Evolutionary conservation across 2,113 vertebrate genomes (phyloP).

Genomic region (Telmatochromis sp.): DNA sequence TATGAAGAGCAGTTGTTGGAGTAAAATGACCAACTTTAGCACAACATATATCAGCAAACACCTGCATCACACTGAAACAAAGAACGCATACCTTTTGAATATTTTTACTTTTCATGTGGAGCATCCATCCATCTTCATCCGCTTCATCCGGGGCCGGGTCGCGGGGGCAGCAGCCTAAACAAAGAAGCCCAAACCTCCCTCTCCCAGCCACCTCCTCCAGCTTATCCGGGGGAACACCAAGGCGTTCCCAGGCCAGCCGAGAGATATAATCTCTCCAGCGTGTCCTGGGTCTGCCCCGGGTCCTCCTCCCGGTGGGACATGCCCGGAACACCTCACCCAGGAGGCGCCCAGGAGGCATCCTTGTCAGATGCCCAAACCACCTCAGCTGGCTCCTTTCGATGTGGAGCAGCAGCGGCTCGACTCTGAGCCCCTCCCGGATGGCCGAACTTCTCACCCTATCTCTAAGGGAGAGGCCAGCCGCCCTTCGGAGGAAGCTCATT

Average conservation of each 20-base stretch:
- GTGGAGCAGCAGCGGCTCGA: background rate
- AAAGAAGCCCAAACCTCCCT: rapidly evolving
- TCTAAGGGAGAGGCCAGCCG: no score
- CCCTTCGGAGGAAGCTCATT: no score
- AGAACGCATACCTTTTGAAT: background rate
- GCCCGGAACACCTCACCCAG: rapidly evolving
- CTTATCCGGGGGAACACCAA: background rate
- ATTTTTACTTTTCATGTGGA: background rate
- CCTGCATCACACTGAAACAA: background rate
- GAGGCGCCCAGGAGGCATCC: background rate
- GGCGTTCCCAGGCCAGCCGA: background rate
- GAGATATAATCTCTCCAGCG: background rate
- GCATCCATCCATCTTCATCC: background rate
- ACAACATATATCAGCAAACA: background rate
- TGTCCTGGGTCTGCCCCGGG: background rate
- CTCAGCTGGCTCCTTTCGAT: background rate
- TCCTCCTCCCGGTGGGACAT: background rate
- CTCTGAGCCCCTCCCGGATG: background rate
- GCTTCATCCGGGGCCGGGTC: rapidly evolving
- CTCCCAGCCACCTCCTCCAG: background rate
- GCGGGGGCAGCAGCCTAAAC: rapidly evolving
- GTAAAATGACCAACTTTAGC: background rate
- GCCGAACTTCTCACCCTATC: background rate
- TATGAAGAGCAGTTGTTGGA: background rate
- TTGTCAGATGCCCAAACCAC: background rate